phyloP scores from a whole-genome alignment of 2,888 invertebrate species.

The Machimus rusticus region DNA sequence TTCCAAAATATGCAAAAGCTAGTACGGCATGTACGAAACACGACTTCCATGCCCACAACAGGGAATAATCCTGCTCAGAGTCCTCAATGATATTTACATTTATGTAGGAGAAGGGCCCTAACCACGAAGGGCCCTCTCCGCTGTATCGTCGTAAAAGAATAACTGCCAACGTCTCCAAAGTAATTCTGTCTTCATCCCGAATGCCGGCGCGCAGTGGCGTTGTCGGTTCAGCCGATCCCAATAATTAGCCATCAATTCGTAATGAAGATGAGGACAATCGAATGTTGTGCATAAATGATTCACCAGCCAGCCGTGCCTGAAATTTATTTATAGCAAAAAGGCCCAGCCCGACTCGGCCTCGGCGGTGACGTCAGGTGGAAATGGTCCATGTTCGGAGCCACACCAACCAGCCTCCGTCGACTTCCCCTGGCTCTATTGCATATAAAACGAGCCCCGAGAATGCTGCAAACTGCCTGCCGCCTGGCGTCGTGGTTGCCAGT shows the following conservation, averaged over 20 bases:
- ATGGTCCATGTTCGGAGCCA: neutral
- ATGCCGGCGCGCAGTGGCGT: neutral
- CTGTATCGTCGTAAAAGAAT: neutral
- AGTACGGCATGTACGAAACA: neutral
- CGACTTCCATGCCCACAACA: neutral
- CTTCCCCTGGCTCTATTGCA: neutral
- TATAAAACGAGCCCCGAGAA: neutral
- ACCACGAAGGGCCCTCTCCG: neutral
- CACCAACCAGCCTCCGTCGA: neutral
- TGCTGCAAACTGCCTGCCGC: neutral
- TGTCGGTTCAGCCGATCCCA: neutral
- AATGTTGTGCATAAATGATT: conserved; percentile 1
- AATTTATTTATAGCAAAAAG: conserved; percentile 3
- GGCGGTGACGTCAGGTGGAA: neutral
- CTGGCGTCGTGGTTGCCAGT: neutral
- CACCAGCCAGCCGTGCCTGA: neutral
- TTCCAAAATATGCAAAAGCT: neutral
- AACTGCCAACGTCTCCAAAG: neutral
- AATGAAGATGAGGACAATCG: conserved; percentile 23
- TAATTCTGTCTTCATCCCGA: neutral
- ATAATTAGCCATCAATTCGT: conserved; percentile 23
- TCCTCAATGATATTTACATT: neutral
- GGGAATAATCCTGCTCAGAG: neutral
- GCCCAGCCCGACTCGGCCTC: neutral
- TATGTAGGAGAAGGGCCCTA: neutral